Evolutionary conservation across 2,888 invertebrate species (phyloP), one percentile per base, ranked within the genome.

Genomic region (Aphidius colemani): DNA sequence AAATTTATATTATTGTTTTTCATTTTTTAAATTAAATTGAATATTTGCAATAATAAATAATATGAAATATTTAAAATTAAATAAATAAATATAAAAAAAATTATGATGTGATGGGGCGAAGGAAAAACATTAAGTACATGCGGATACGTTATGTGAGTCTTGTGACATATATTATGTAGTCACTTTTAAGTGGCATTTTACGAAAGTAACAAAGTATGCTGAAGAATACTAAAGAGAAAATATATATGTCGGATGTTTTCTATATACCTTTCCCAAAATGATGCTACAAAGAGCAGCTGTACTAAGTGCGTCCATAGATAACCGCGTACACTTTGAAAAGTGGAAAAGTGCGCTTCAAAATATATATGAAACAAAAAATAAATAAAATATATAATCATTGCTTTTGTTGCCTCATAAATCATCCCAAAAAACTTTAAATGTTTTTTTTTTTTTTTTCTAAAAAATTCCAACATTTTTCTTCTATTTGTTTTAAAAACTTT

Each of bases 291-390:
- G 74, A 76, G 77, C 78, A 77, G 78, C 76, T 78, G 80, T 76
- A 78, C 79, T 81, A 81, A 81, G 81, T 80, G 80, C 78, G 79
- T 73, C 78, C 77, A 80, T 81, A 81, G 80, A 81, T 81, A 80
- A 81, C 73, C 30, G 5, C 5, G 68, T 67, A 63, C 65, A 66
- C 62, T 30, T 18, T 56, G 55, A 65, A 59, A 63, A 65, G 53
- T 61, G 61, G n/a, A n/a, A n/a, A n/a, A n/a, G n/a, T n/a, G n/a
- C n/a, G 53, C 58, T 58, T 65, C 53, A 65, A 65, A 57, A 45
- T 55, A 55, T 18, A 55, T 43, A 55, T 48, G 3, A 13, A 30
- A 3, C n/a, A 39, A 8, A 55, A 55, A 55, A 44, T 9, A 11
- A 51, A 41, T 53, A 63, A 45, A 62, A 56, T 41, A 51, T 11